phyloP scores from a whole-genome alignment of 2,888 invertebrate genomes.

The Drosophila falleni region DNA sequence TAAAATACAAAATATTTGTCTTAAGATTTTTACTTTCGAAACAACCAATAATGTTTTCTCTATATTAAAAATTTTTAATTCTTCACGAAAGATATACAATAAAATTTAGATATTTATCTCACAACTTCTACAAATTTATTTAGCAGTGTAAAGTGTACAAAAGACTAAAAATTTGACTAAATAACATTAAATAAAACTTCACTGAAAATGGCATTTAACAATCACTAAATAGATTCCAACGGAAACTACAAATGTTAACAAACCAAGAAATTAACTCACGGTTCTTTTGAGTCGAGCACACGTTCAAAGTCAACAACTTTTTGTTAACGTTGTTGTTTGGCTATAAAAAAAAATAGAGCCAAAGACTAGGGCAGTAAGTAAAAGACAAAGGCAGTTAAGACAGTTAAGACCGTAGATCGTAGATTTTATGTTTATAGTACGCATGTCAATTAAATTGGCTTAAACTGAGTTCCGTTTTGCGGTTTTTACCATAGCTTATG shows the following conservation, averaged over 20 bases:
- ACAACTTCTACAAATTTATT: not conserved
- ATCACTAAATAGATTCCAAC: conserved; percentile 9
- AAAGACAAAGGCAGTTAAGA: not conserved
- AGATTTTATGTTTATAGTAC: conserved; percentile 10
- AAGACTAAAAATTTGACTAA: not conserved
- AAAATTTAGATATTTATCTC: not conserved
- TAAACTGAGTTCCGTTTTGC: conserved; percentile 46
- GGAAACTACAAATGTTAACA: conserved; percentile 19
- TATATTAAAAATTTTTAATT: not conserved
- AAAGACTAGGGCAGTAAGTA: conserved; percentile 38
- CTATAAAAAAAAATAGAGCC: conserved; percentile 1
- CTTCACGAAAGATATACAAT: not conserved
- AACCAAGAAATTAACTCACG: conserved; percentile 27
- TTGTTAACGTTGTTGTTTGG: conserved; percentile 4
- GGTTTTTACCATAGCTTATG: not conserved
- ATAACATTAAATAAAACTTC: not conserved
- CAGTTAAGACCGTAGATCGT: conserved; percentile 3
- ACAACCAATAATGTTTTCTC: too few species aligned
- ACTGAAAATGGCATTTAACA: conserved; percentile 6
- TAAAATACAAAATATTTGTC: too few species aligned
- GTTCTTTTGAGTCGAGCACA: conserved; percentile 55
- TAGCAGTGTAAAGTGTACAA: not conserved
- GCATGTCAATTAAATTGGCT: conserved; percentile 24
- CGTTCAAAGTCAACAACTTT: conserved; percentile 57
- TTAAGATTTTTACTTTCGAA: too few species aligned